Base-by-base conservation (phyloP, 2,888 invertebrate species). In the Cosmia trapezina region DNA sequence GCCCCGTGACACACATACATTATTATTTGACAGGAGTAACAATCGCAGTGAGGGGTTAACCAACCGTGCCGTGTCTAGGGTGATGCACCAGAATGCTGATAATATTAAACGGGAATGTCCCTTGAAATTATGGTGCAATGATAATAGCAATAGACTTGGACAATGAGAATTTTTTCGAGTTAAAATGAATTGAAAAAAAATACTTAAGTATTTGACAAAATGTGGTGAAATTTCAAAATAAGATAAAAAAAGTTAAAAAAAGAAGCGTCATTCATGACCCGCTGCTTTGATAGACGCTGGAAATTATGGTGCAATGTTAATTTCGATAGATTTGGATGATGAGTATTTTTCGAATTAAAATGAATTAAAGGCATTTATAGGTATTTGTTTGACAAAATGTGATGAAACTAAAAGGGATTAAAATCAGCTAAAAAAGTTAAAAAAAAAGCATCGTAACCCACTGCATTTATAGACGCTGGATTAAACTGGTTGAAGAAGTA, bases 31-130 rank as follows among this genome's bases (percentile, higher is more conserved):
- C 65, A 77, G 43, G 19, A 61, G 60, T 78, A 51, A 71, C 78
- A 65, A 75, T 75, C 66, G 78, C 71, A 80, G 75, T 71, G 79
- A 60, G 84, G 84, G 72, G 88, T 76, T 65, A 71, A 71, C 63
- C 37, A 77, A 77, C 54, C 59, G n/a, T 53, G 43, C 19, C 54
- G 28, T 33, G 45, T 47, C 45, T 49, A 17, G 49, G 67, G 28
- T 60, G 59, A 45, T 60, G 59, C 54, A 49, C 43, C 17, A 60
- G 43, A 43, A 43, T 57, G 33, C 22, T 47, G 19, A 54, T 75
- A 62, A 54, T 75, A 62, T 62, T 53, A 41, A 43, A 37, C 12
- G 22, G 33, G 12, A 60, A 54, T 70, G 28, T 49, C 49, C 22
- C 64, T 49, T 59, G 12, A 33, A 76, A 76, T 59, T 41, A 17